A percentile compares a stretch with the other conserved stretches of the same genome.
phyloP scores from a whole-genome alignment of 2,888 invertebrate species.

The Thymelicus acteon region DNA sequence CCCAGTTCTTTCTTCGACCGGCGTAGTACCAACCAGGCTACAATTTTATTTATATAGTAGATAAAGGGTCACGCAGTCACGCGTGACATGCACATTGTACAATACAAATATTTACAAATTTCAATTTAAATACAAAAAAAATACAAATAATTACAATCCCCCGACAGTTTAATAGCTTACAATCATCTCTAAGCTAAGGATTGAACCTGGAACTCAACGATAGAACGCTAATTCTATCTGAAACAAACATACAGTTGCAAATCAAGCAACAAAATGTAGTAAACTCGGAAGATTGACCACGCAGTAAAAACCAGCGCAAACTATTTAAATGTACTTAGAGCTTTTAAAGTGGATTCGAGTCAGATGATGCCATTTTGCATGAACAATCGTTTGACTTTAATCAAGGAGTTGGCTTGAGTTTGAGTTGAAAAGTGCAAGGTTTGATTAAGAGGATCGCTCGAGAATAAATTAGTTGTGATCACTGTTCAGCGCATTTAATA shows the following conservation, averaged over 20 bases:
- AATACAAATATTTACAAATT: too few relatives aligned
- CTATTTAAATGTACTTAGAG: slow-evolving; percentile 25
- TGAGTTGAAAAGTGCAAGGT: slow-evolving; percentile 58
- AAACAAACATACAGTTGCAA: neutral
- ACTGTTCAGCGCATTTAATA: neutral
- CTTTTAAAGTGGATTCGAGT: slow-evolving; percentile 27
- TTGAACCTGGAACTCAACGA: neutral
- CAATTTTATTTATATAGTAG: too few relatives aligned
- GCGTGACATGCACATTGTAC: too few relatives aligned
- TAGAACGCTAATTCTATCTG: too few relatives aligned
- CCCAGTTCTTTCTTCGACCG: too few relatives aligned
- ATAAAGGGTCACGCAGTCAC: too few relatives aligned
- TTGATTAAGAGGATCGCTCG: slow-evolving; percentile 54
- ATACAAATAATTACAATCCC: too few relatives aligned
- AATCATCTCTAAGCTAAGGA: neutral
- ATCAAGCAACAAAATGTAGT: neutral
- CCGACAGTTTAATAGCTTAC: too few relatives aligned
- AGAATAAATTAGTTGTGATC: slow-evolving; percentile 45
- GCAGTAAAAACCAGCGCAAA: slow-evolving; percentile 13
- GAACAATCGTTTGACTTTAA: slow-evolving; percentile 36
- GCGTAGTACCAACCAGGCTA: too few relatives aligned
- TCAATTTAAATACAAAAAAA: too few relatives aligned
- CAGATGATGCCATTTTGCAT: slow-evolving; percentile 35
- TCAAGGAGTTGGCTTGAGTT: slow-evolving; percentile 26
- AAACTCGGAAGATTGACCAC: neutral